A percentile compares a stretch with the other conserved stretches of the same genome.
Conservation (phyloP, 2,797 vertebrate genomes). For the Sandelia bainsii region DNA sequence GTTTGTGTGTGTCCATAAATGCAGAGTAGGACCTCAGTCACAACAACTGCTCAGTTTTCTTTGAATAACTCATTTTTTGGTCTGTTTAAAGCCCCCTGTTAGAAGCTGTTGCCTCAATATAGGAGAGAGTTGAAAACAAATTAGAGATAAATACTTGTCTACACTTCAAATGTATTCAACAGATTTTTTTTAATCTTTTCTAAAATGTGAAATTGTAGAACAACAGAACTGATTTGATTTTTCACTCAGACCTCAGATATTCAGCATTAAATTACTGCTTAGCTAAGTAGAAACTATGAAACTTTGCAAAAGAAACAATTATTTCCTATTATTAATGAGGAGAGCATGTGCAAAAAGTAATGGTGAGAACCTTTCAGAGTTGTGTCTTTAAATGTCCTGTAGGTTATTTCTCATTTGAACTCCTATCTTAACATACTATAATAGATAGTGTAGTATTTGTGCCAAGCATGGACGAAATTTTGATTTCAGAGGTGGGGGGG, state of each 20-base stretch:
- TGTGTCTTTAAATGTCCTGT: not conserved
- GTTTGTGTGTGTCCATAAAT: not conserved
- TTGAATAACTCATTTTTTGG: constrained; percentile 19
- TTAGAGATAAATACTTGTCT: constrained; percentile 9
- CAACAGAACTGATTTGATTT: not conserved
- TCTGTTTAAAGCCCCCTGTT: constrained; percentile 21
- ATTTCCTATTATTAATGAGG: not conserved
- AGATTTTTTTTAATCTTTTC: not conserved
- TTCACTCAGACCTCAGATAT: not conserved
- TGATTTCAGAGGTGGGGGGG: too few species aligned
- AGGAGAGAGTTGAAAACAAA: constrained; percentile 4
- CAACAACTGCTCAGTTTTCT: constrained; percentile 8
- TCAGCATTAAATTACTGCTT: not conserved
- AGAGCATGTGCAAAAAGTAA: not conserved
- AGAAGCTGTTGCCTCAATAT: constrained; percentile 19
- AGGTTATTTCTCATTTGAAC: not conserved
- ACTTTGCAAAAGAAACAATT: not conserved
- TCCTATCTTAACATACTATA: not conserved
- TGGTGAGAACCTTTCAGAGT: not conserved
- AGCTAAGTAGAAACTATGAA: not conserved
- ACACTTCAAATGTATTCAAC: constrained; percentile 5
- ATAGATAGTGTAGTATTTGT: not conserved
- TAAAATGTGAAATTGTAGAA: not conserved
- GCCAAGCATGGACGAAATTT: too few species aligned
- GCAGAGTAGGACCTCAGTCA: constrained; percentile 7